Conservation (phyloP, 2,797 vertebrate species). For the Gadopsis bispinosus region DNA sequence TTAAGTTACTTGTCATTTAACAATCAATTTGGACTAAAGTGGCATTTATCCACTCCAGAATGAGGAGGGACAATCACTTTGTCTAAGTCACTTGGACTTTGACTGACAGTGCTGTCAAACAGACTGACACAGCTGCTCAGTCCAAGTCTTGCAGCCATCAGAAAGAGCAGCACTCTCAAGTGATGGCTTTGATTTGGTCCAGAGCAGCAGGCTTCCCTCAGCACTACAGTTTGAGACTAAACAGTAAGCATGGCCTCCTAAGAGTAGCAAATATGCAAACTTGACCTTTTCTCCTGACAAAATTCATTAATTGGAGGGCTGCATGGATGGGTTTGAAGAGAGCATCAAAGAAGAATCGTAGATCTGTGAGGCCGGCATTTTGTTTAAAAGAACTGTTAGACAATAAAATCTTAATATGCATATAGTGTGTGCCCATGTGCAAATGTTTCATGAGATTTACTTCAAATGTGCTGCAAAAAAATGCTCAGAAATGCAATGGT, state of each 20-base stretch:
- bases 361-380: slow-evolving; percentile 52
- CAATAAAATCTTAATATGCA: slow-evolving; percentile 17
- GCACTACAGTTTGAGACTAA: slow-evolving; percentile 26
- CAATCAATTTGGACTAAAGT: slow-evolving; percentile 24
- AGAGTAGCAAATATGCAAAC: slow-evolving; percentile 68
- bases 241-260: slow-evolving; percentile 27
- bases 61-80: background rate
- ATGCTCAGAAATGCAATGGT: background rate
- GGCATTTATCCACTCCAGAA: slow-evolving; percentile 9
- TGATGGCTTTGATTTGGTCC: slow-evolving; percentile 63
- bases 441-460: background rate
- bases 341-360: slow-evolving; percentile 45
- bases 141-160: slow-evolving; percentile 29
- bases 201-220: slow-evolving; percentile 43
- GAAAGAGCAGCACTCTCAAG: slow-evolving; percentile 25
- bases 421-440: background rate
- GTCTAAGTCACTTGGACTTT: slow-evolving; percentile 8
- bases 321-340: slow-evolving; percentile 58
- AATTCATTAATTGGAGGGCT: slow-evolving; percentile 67
- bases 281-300: slow-evolving; percentile 76
- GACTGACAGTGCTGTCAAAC: slow-evolving; percentile 44
- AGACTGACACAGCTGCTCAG: slow-evolving; percentile 33
- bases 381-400: slow-evolving; percentile 16
- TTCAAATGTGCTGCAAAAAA: background rate
- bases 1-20: slow-evolving; percentile 27